Evolutionary conservation across 37 sponge, comb jelly and placozoan genomes (phyloP), one percentile per base, ranked within the genome.

Genomic region (Dysidea cf. avara): DNA sequence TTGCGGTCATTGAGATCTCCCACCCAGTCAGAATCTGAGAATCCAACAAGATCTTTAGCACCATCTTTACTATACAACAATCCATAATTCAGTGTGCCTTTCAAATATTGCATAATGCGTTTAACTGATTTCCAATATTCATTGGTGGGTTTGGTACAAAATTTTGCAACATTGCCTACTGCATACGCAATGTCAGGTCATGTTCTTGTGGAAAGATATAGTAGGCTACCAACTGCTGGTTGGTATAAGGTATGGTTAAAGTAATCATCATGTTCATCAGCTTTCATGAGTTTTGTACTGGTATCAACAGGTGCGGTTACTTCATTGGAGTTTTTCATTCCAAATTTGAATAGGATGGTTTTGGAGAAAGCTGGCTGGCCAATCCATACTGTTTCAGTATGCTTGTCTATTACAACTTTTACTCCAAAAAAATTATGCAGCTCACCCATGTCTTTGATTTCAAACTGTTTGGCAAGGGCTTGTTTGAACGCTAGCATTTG

Each of bases 341-440:
- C 30, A 38, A 39, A 73, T 21, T 57, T 73, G 48, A 59, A 28
- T 17, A 73, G 74, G 48, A 73, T 73, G 13, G 56, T 58, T 26
- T 21, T 29, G n/a, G 59, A 38, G 53, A 59, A 73, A 11, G 38
- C 61, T 20, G 37, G 38, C 61, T 73, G 74, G 38, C 59, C 28
- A 5, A 73, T 29, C 46, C 30, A 17, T 24, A 58, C 40, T 24
- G n/a, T 4, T 11, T 55, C 2, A 11, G 7, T 29, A 11, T 6
- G 20, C 25, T 38, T 14, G 22, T 70, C 34, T 14, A 25, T 29
- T 24, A 39, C 21, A 12, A 58, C 39, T 29, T 53, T 68, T 48
- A 80, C 62, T 21, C 87, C 87, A 43, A 84, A 77, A 56, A 84
- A 84, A 54, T 84, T 54, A 59, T 77, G 71, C 7, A 78, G 61